phyloP scores from a whole-genome alignment of 2,888 invertebrate genomes.

The Julus scandinavius region DNA sequence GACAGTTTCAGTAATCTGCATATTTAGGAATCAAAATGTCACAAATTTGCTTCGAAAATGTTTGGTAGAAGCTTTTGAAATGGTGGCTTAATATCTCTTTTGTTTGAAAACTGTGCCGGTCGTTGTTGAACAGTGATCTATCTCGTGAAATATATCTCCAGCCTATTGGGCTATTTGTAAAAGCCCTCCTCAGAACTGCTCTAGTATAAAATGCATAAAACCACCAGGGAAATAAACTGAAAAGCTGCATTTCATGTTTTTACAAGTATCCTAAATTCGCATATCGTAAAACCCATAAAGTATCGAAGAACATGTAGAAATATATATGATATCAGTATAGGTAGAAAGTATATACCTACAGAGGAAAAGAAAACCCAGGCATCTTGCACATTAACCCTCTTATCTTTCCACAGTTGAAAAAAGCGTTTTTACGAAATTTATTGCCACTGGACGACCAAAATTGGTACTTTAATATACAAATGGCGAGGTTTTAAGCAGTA shows the following conservation, averaged over 20 bases:
- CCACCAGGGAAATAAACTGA: conserved; percentile 38
- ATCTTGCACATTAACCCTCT: neutral
- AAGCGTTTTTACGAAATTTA: neutral
- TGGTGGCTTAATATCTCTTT: conserved; percentile 17
- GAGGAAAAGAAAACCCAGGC: neutral
- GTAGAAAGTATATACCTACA: neutral
- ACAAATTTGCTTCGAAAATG: neutral
- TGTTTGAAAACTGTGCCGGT: conserved; percentile 10
- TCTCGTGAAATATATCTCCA: conserved; percentile 32
- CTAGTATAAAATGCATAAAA: conserved; percentile 42
- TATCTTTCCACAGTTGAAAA: conserved; percentile 12
- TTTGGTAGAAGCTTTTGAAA: neutral
- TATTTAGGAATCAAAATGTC: neutral
- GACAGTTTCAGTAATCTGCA: neutral
- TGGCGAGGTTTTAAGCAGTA: neutral
- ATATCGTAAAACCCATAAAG: conserved; percentile 38
- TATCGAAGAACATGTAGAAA: conserved; percentile 38
- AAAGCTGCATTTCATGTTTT: conserved; percentile 42
- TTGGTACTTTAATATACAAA: neutral
- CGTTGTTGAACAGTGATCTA: conserved; percentile 16
- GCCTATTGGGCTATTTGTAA: conserved; percentile 42
- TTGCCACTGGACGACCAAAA: neutral
- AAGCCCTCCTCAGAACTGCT: neutral
- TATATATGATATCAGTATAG: neutral
- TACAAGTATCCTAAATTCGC: conserved; percentile 42